These are phyloP conservation scores for Ispidina lecontei DNA, from an alignment of 2,797 vertebrate species.

Conservation along the genomic window DNA sequence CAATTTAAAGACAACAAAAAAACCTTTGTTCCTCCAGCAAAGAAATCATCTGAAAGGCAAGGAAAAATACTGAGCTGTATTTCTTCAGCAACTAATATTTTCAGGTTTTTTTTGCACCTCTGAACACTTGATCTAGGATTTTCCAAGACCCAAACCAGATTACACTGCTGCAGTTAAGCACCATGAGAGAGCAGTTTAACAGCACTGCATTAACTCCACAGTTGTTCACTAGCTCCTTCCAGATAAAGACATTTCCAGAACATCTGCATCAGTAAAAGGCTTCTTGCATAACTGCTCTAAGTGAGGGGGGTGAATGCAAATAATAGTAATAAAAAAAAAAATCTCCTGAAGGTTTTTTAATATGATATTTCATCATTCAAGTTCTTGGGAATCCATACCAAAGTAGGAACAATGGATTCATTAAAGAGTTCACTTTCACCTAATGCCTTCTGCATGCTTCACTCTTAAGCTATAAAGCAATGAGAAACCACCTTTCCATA, in stretches of 20 bases:
- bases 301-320: background rate
- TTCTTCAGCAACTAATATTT: background rate
- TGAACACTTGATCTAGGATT: background rate
- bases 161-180: background rate
- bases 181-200: background rate
- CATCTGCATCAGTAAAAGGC: background rate
- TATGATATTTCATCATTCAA: conserved; percentile 13
- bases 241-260: background rate
- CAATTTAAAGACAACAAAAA: background rate
- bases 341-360: conserved; percentile 45
- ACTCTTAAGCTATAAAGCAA: background rate
- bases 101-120: background rate
- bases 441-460: conserved; percentile 19
- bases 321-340: background rate
- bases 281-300: conserved; percentile 19
- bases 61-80: background rate
- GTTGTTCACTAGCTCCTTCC: background rate
- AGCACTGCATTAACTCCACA: background rate
- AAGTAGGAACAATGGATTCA: background rate
- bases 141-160: background rate
- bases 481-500: conserved; percentile 6
- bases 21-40: background rate
- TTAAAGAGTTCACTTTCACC: conserved; percentile 41
- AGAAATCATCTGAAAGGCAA: background rate
- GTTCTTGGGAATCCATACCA: conserved; percentile 10